Base-by-base conservation (phyloP, 2,888 invertebrate genomes). In the Candidula unifasciata region DNA sequence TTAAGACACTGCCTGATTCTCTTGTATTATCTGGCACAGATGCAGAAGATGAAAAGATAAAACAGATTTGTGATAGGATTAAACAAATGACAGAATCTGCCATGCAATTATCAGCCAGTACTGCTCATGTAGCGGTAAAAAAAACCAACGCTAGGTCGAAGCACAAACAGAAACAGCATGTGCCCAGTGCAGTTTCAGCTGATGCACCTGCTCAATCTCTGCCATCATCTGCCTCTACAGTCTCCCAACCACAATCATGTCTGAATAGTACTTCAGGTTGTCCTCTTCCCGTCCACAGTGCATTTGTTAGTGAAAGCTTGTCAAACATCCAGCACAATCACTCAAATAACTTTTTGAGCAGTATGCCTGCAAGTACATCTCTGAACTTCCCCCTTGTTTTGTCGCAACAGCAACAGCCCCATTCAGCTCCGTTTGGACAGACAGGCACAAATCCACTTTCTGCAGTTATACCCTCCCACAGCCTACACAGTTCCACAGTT, bases 381-480 rank as follows among this genome's bases (percentile, higher is more conserved):
- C n/a, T 27, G 24, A 27, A 44, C 60, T 64, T n/a, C 16, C 21
- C 37, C 24, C 8, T 54, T 33, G 27, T 60, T 18, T 6, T 30
- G 3, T 54, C 74, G 54, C 54, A 27, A 30, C 13, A 74, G 0
- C 74, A 74, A 30, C 74, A 74, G 54, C 30, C 30, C 18, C 54
- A 54, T 18, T 30, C 33, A 30, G 10, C 74, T 33, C 21, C 30
- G 1, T 18, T 54, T 30, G 52, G 74, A 8, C 54, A 74, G 27
- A 54, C n/a, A 30, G 30, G n/a, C 30, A 30, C 74, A 8, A 37
- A 3, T 30, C 52, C 52, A 3, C 27, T 16, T 8, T n/a, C 13
- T 73, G 30, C 35, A 68, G n/a, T 71, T 71, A 52, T 52, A 27
- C 73, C 73, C n/a, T 13, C 73, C 44, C n/a, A n/a, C 27, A 74